Base-by-base conservation (phyloP, 1,140 invertebrate genomes). In the Heterodera schachtii region DNA sequence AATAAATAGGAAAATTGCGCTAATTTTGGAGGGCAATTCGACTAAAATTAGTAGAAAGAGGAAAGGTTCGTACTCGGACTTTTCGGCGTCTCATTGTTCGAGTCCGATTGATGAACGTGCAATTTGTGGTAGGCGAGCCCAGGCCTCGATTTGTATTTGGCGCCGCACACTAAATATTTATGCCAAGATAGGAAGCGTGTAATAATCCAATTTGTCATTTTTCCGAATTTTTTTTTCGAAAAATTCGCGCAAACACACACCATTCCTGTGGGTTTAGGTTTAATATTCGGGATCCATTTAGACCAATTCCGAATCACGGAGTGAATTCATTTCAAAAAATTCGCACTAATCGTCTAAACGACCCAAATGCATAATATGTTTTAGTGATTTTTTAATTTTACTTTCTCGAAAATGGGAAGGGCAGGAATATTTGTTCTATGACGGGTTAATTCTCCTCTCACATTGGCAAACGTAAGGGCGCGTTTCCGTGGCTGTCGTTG, bases 101-200 rank as follows among this genome's bases (percentile, higher is more conserved):
- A 64, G 87, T 94, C 94, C 92, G 77, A 66, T 3, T 95, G 94
- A 92, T 97, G 96, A 88, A 95, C 95, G 93, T 97, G 96, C 90
- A 94, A 94, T 92, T 95, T 96, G 93, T 98, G 96, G 93, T 98
- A 98, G 86, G 95, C 95, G 88, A 98, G 93, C 86, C 96, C 96
- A 83, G 96, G 95, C 85, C 96, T 93, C 75, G 95, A 97, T 92
- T 98, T 98, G 93, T 98, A 98, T 89, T 95, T 94, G 89, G 95
- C 95, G 90, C 95, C 94, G 93, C 96, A 98, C 66, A 86, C 89
- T 90, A 8, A 82, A 82, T 31, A 31, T 31, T 31, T 31, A 31
- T 31, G 31, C 31, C 49, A 73, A 57, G 46, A 83, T 78, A 57
- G 16, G 31, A 44, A 3, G 52, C 0, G 44, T 16, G 75, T 49